Base-by-base conservation (phyloP, 2,888 invertebrate genomes). In the Brachyopa scutellaris region DNA sequence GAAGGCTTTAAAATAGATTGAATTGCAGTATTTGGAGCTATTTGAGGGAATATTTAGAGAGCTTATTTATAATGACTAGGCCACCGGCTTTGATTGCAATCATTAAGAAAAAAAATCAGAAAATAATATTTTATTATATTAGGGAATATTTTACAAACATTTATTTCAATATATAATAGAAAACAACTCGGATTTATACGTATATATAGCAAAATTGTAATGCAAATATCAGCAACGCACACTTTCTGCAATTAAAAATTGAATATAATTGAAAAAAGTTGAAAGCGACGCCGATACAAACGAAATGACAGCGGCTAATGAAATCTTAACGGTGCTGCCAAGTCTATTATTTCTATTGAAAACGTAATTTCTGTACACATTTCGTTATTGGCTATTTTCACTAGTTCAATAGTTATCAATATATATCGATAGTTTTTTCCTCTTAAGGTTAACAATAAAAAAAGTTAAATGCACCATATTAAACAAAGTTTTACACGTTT, bases 111-210 rank as follows among this genome's bases (percentile, higher is more conserved):
- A 76, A 74, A 67, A 51, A 33, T 36, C 19, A 29, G 1, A 21
- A 42, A 21, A 53, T 45, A 15, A 13, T 36, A 33, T 2, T 45
- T 9, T 11, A 29, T 36, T 2, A 1, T 0, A 19, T 11, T 15
- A 19, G 11, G 7, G 8, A 0, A 6, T 7, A 8, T 11, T 69
- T 55, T 11, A 26, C 6, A 7, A 4, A 2, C 17, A 11, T 55
- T 70, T 57, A 70, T 62, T 64, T 70, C 26, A 77, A 77, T 33
- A 42, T 33, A 31, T 38, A 40, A 23, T 19, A 36, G 9, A 61
- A 69, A 61, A 26, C 9, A 38, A 40, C 53, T 61, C 17, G n/a
- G 53, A 36, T 51, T 53, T 13, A 2, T 36, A 26, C 13, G 26
- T 13, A 57, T 47, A 69, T 47, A 31, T n/a, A n/a, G 9, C 2